Evolutionary conservation across 2,797 vertebrate genomes (phyloP).

Genomic region (Spatula clypeata): DNA sequence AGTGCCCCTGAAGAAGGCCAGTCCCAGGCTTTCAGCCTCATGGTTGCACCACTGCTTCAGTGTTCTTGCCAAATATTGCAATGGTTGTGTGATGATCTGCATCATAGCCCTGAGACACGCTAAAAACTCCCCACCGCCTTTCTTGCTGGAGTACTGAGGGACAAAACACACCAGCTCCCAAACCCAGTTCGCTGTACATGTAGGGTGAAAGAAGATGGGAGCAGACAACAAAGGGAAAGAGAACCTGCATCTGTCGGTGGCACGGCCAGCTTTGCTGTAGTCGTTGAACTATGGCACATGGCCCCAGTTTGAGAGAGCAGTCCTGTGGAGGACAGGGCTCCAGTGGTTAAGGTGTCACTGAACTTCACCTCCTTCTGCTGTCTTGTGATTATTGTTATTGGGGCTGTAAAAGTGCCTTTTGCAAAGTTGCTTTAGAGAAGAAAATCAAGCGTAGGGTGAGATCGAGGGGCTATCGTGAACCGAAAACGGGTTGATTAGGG

Average conservation of each 20-base stretch:
- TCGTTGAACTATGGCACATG: not conserved
- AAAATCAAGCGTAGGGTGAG: not conserved
- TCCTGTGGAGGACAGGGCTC: not conserved
- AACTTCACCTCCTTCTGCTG: not conserved
- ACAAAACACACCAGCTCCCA: not conserved
- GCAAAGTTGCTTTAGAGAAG: not conserved
- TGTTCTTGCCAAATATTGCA: not conserved
- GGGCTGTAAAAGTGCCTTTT: not conserved
- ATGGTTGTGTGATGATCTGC: not conserved
- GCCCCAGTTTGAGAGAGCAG: not conserved
- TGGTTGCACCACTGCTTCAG: not conserved
- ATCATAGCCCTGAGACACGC: accelerated
- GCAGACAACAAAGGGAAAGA: not conserved
- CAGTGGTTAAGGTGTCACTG: not conserved
- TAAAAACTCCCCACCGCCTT: not conserved
- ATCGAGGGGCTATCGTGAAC: not conserved
- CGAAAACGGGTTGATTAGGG: not conserved
- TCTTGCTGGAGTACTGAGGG: not conserved
- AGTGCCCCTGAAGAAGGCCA: not conserved
- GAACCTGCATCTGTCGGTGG: not conserved
- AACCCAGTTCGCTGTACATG: not conserved
- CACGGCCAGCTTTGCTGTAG: not conserved
- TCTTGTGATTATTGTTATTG: not conserved
- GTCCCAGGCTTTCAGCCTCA: not conserved
- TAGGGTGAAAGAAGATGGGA: not conserved